Percentiles rank a stretch among this genome's conserved stretches.
These are phyloP conservation scores for Chaitophorus viminalis DNA, from an alignment of 2,888 invertebrate species.

Conservation along the genomic window DNA sequence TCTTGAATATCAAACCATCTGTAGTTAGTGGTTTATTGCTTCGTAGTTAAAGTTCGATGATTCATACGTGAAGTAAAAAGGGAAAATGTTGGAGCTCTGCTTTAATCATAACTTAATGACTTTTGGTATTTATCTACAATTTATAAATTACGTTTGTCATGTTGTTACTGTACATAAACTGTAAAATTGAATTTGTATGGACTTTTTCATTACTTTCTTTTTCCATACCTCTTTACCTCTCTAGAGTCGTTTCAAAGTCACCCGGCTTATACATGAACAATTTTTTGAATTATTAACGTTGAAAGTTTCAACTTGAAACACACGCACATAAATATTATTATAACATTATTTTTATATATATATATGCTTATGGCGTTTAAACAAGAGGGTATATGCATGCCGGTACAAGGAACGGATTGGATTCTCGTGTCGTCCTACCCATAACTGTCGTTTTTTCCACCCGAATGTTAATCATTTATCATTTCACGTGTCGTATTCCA, in stretches of 20 bases:
- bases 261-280: neutral
- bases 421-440: neutral
- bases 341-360: neutral
- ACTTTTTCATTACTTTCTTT: neutral
- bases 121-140: too few relatives aligned
- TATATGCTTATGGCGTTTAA: too few relatives aligned
- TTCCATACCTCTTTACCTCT: neutral
- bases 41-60: too few relatives aligned
- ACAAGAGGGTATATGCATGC: neutral
- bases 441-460: neutral
- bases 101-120: too few relatives aligned
- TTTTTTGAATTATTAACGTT: neutral
- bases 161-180: too few relatives aligned
- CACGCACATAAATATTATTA: neutral
- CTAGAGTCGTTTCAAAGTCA: neutral
- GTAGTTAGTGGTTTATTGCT: too few relatives aligned
- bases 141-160: too few relatives aligned
- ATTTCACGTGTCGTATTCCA: neutral
- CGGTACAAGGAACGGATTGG: constrained; percentile 34
- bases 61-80: too few relatives aligned
- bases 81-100: too few relatives aligned
- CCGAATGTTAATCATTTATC: neutral
- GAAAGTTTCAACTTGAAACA: too few relatives aligned
- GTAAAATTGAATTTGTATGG: neutral
- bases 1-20: too few relatives aligned